Evolutionary conservation across 2,113 vertebrate genomes (phyloP), one percentile per base, ranked within the genome.

Genomic region (Leucopsar rothschildi): DNA sequence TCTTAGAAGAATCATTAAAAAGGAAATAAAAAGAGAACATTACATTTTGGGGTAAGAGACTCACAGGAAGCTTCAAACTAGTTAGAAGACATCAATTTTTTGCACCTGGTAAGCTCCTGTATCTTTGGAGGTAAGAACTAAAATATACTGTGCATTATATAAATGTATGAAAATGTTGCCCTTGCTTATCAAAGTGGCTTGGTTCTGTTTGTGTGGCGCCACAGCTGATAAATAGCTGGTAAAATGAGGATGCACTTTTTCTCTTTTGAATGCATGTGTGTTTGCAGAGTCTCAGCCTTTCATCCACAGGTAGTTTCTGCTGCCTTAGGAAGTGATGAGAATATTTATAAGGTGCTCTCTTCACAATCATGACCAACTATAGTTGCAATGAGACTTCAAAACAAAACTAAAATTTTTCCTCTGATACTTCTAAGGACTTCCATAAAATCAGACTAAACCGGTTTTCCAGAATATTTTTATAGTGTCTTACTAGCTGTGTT

Each of bases 91-190:
- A 69, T 68, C 40, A 45, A 7, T 52, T 95, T 83, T 88, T 96
- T 93, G 63, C 88, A 7, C 49, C 82, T 70, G 71, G 25, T 86
- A 75, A 81, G 53, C 73, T 60, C 60, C 66, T 86, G 42, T 55
- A 42, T 57, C 65, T 94, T 91, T 80, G 70, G 92, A 98, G 98
- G 98, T 98, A 98, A 98, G 97, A 90, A 91, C 60, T 88, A 66
- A 53, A 65, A 76, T 55, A 64, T 39, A 37, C 6, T 47, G 11
- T 5, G 1, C 4, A 7, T 61, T 66, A 5, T 72, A 65, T 31
- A 70, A 72, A 70, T 9, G 19, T 70, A 69, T 19, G 59, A 66
- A 72, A 73, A 23, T 31, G 9, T 71, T 95, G 45, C 15, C 61
- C 35, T 85, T 80, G 40, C 37, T 82, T 85, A 27, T 37, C 56